phyloP scores from a whole-genome alignment of 2,888 invertebrate species.

The Liposcelis brunnea region DNA sequence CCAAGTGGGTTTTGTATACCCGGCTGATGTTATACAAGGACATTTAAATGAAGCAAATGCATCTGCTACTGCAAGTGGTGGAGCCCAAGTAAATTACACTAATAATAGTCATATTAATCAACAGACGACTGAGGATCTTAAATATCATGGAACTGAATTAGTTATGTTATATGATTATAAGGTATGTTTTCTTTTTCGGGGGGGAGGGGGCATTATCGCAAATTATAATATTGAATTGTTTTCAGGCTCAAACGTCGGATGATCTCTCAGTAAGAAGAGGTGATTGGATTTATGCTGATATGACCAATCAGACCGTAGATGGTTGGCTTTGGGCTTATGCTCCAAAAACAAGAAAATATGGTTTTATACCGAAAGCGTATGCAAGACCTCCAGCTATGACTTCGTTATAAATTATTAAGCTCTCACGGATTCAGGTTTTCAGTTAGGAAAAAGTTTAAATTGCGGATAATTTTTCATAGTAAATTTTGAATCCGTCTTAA shows the following conservation, averaged over 20 bases:
- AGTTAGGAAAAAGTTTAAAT: too few species aligned
- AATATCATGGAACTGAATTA: conserved; percentile 76
- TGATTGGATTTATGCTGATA: conserved; percentile 90
- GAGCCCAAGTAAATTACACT: conserved; percentile 3
- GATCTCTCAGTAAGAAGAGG: conserved; percentile 79
- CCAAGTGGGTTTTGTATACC: conserved; percentile 89
- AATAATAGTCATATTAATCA: conserved; percentile 1
- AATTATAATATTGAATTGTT: too few species aligned
- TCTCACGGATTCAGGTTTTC: too few species aligned
- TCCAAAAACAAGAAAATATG: conserved; percentile 79
- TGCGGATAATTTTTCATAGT: too few species aligned
- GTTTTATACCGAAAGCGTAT: conserved; percentile 89
- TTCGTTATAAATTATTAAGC: conserved; percentile 19
- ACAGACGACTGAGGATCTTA: conserved; percentile 39
- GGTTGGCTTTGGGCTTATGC: conserved; percentile 94
- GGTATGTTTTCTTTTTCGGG: conserved; percentile 26
- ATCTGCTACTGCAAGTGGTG: neutral
- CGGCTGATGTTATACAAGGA: conserved; percentile 56
- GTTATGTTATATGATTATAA: conserved; percentile 93
- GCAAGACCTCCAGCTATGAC: conserved; percentile 87
- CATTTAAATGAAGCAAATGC: conserved; percentile 26
- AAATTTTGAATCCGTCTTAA: too few species aligned
- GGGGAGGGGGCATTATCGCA: too few species aligned
- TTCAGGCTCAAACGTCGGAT: conserved; percentile 75
- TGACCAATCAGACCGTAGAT: conserved; percentile 82